Base-by-base conservation (phyloP, 2,113 vertebrate species). In the Chloroceryle aenea region DNA sequence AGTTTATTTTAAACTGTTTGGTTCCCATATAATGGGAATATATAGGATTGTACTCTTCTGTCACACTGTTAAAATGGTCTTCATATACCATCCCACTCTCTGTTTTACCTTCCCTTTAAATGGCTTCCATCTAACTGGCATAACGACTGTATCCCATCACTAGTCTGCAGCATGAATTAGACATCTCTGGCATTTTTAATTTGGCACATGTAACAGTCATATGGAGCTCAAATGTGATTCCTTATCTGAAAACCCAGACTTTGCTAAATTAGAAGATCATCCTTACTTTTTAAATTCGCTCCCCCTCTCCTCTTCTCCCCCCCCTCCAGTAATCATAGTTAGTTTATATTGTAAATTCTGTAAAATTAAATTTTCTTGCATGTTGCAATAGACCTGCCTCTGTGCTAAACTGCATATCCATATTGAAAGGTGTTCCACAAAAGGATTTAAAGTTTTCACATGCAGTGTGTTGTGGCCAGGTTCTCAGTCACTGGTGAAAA, bases 81-180 rank as follows among this genome's bases (percentile, higher is more conserved):
- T 82, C 38, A 26, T 61, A 36, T 36, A 40, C 15, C 85, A 87
- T 82, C 67, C 58, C 47, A 89, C 52, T 50, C 34, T 52, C 32
- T 88, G 71, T 68, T 91, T 90, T 87, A 59, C 47, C 32, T 91
- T 78, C 38, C 55, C n/a, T 78, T 90, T 81, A 85, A 92, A 75
- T 72, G 34, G 20, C 38, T 86, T 84, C 56, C 53, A 32, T 40
- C 16, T 91, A 84, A 55, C 45, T 80, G 67, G 58, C 68, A 59
- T 34, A 90, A 90, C 74, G 83, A 80, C 45, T 92, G 55, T 26
- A 36, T 58, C 61, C 71, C 79, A 85, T 58, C 10, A 7, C 58
- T 83, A 68, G 40, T 83, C 78, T 95, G 55, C 43, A 89, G 61
- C 30, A 53, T 81, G 64, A 95, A 89, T 92, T 93, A 89, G 64